phyloP scores from a whole-genome alignment of 2,113 vertebrate species.

The Microcebus griseorufus region DNA sequence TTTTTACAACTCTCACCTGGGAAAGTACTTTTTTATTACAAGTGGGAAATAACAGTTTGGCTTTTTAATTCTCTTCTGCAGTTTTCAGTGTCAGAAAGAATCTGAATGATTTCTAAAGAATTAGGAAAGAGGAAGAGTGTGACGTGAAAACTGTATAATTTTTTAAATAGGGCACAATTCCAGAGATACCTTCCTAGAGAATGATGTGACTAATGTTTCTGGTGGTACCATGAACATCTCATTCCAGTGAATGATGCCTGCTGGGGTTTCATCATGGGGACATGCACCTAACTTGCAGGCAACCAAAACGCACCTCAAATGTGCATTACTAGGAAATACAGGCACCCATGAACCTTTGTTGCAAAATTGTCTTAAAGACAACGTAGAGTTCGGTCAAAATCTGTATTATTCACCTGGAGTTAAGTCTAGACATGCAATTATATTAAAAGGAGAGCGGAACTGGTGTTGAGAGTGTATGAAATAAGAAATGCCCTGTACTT shows the following conservation, averaged over 20 bases:
- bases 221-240: fast-evolving
- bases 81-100: background rate
- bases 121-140: background rate
- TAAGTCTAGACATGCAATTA: background rate
- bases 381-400: background rate
- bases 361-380: background rate
- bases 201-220: background rate
- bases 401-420: background rate
- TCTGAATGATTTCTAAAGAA: background rate
- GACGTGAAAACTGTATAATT: background rate
- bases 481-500: background rate
- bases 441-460: background rate
- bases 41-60: background rate
- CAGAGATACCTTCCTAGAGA: background rate
- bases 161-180: too few relatives aligned
- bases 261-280: fast-evolving
- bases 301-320: background rate
- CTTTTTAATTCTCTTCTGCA: background rate
- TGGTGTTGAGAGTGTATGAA: background rate
- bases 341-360: background rate
- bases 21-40: background rate
- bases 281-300: background rate
- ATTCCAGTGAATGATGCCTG: fast-evolving
- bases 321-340: background rate
- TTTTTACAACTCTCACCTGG: background rate